Base-by-base conservation (phyloP, 2,888 invertebrate genomes). In the Polia nebulosa region DNA sequence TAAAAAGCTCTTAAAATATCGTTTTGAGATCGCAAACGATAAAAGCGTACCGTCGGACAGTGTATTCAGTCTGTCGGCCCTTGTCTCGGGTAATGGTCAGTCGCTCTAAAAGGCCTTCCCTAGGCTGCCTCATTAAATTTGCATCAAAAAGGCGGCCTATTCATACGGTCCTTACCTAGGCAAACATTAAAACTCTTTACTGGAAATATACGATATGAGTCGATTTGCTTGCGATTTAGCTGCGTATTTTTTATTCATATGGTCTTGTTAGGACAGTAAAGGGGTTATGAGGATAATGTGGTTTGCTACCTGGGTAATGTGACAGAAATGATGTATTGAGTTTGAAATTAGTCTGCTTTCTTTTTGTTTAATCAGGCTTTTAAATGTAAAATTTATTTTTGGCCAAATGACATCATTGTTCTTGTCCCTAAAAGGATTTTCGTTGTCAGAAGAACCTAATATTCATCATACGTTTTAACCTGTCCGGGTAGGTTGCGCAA, bases 81-180 rank as follows among this genome's bases (percentile, higher is more conserved):
- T 93, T 92, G 91, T 92, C 87, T 89, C 80, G 66, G 66, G 90
- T 93, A 93, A 94, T 91, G 94, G 94, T 94, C 94, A 94, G 92
- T 90, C 89, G 81, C 74, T 89, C 83, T 85, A 89, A 90, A 90
- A 88, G 84, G 85, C 88, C 82, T 85, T 87, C 89, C 87, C 89
- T 84, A 83, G 83, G 84, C 88, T 85, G 87, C 84, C 93, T 93
- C 94, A 93, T 94, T 93, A 94, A 92, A 92, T 92, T 92, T 93
- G 89, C 91, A 94, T 92, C 91, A 91, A 89, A 91, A 90, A 89
- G 88, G 78, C 86, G 78, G 76, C 85, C 88, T 79, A 88, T 92
- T 92, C 89, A 89, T 88, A 81, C 85, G 80, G 78, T 85, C 82
- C 86, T 88, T 85, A 87, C 84, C 84, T 87, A 83, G 81, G 87